Evolutionary conservation across 2,113 vertebrate genomes (phyloP), one percentile per base, ranked within the genome.

Genomic region (Pandion haliaetus): DNA sequence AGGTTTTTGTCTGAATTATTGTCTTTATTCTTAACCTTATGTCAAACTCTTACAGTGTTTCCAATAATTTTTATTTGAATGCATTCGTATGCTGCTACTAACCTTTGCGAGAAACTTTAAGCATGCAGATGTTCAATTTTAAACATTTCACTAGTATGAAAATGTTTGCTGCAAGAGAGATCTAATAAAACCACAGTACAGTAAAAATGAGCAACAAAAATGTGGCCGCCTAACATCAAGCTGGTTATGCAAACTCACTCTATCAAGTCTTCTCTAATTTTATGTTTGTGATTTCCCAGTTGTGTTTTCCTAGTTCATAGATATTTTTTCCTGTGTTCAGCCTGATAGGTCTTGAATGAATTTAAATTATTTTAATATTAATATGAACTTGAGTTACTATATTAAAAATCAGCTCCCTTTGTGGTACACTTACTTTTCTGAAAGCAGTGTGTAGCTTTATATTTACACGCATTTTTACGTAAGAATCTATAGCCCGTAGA

Each of bases 1-100:
- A 98, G 98, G 98, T 98, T 98, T 98, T 98, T 98, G 96, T 98
- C 97, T 98, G 97, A 98, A 95, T 98, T 97, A 94, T 96, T 98
- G 98, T 97, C 93, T 97, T 97, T 93, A 62, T 95, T 93, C 97
- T 98, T 97, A 98, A 97, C 97, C 92, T 84, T 96, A 34, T 93
- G 65, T 95, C 86, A 93, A 96, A 93, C 81, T 91, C 96, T 97
- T 97, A 97, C 76, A 96, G 82, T 94, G 62, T 94, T 97, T 96
- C 67, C 36, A 84, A 88, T 97, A 97, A 95, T 96, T 94, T 96
- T 86, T 88, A 94, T 93, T 97, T 95, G 84, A 98, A 95, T 98
- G 98, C 97, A 86, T 97, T 96, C 5, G 11, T 91, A 89, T 96
- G 96, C 96, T 80, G 90, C 96, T 98, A 98, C 98, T 98, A 98